Conservation (phyloP, 2,797 vertebrate genomes). For the Tarsius wallacei region DNA sequence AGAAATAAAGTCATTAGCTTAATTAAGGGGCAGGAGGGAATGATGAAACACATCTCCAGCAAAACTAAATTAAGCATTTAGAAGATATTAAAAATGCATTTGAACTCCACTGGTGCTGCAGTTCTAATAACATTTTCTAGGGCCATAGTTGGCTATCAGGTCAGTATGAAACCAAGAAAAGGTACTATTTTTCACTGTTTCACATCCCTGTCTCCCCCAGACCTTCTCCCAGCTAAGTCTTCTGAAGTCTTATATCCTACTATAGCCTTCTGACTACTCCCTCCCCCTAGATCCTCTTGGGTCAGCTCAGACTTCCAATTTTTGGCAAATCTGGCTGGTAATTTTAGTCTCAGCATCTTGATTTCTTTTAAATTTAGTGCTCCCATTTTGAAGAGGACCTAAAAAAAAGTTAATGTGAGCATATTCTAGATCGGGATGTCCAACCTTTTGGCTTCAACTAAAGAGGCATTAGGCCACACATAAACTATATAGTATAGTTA, state of each 20-base stretch:
- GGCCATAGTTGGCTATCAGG: slow-evolving; percentile 21
- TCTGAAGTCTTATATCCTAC: not conserved
- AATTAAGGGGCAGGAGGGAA: slow-evolving; percentile 84
- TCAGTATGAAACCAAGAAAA: slow-evolving; percentile 55
- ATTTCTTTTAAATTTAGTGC: slow-evolving; percentile 18
- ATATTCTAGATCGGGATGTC: not conserved
- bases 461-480: too few relatives aligned
- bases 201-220: not conserved
- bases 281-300: not conserved
- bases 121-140: slow-evolving; percentile 79
- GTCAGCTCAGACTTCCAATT: not conserved
- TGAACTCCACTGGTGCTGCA: slow-evolving; percentile 75
- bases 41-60: slow-evolving; percentile 82
- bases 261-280: not conserved
- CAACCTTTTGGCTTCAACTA: too few relatives aligned
- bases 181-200: not conserved
- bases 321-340: not conserved
- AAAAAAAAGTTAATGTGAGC: not conserved
- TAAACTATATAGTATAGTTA: too few relatives aligned
- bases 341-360: not conserved
- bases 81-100: slow-evolving; percentile 89
- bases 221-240: not conserved
- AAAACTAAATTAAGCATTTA: slow-evolving; percentile 85
- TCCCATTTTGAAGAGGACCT: not conserved
- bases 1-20: slow-evolving; percentile 86